Conservation (phyloP, 2,113 vertebrate genomes). For the human (Homo sapiens) region GRCh38 chr14:61860001-61860500, state of each 20-base stretch:
- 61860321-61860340: conserved; percentile 89
- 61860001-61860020: too few relatives aligned
- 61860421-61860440: not conserved
- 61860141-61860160: conserved; percentile 76
- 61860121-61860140: not conserved
- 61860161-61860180: conserved; percentile 79
- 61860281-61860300: conserved; percentile 59
- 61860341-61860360: conserved; percentile 85
- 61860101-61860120: conserved; percentile 47
- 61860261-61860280: conserved; percentile 35
- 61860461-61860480: fast-evolving
- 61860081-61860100: conserved; percentile 80
- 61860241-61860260: conserved; percentile 63
- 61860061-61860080: conserved; percentile 81
- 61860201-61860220: conserved; percentile 82
- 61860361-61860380: conserved; percentile 22
- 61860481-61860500: not conserved
- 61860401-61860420: not conserved
- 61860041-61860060: too few relatives aligned
- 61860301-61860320: conserved; percentile 83
- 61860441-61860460: not conserved
- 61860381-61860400: not conserved
- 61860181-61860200: conserved; percentile 48
- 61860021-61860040: too few relatives aligned
- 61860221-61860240: not conserved